Percentiles rank a stretch among this genome's conserved stretches.
phyloP scores from a whole-genome alignment of 2,113 vertebrate species.

The Pseudopodoces humilis region DNA sequence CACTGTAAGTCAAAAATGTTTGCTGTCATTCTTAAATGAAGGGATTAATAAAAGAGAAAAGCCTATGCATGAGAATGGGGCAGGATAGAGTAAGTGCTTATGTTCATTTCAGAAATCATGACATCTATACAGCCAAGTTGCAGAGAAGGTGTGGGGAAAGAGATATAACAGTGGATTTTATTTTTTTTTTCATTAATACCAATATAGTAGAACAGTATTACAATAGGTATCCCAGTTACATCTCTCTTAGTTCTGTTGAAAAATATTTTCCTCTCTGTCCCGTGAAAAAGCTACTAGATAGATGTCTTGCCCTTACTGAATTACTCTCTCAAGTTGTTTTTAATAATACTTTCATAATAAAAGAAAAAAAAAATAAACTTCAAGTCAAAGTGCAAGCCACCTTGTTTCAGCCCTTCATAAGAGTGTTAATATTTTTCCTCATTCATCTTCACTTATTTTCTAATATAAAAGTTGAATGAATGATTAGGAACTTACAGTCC shows the following conservation, averaged over 20 bases:
- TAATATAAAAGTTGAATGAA: slow-evolving; percentile 40
- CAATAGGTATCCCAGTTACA: neutral
- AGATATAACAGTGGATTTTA: neutral
- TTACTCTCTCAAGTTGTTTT: neutral
- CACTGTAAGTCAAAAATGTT: neutral
- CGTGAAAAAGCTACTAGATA: neutral
- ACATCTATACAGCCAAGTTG: neutral
- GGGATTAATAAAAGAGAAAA: neutral
- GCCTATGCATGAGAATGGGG: neutral
- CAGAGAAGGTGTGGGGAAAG: neutral
- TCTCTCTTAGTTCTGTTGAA: neutral
- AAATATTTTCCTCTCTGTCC: neutral
- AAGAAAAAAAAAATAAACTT: neutral
- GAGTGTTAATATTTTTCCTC: slow-evolving; percentile 18
- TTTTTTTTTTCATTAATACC: neutral
- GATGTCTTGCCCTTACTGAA: neutral
- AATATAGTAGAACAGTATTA: neutral
- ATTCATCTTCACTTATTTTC: slow-evolving; percentile 47
- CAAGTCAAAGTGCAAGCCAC: slow-evolving; percentile 58
- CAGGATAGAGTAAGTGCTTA: neutral
- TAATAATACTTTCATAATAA: slow-evolving; percentile 5
- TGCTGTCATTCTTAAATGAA: neutral
- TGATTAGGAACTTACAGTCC: neutral
- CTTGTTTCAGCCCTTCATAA: slow-evolving; percentile 54
- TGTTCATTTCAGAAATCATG: neutral